These are phyloP conservation scores for Cryptophagus acutangulus DNA, from an alignment of 2,888 invertebrate genomes.

Conservation along the genomic window DNA sequence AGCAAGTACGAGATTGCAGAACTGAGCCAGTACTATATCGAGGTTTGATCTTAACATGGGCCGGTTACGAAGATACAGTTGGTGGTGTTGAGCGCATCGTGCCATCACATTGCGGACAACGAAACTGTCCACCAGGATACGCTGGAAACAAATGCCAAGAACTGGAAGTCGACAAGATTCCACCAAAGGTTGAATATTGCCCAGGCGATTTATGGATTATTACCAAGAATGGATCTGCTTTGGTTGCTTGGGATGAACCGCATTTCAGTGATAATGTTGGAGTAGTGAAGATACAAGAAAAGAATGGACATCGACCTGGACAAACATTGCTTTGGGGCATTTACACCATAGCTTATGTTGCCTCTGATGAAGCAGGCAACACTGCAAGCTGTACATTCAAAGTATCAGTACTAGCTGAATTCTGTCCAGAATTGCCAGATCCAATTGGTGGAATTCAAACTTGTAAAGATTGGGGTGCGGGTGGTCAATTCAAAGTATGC, in stretches of 20 bases:
- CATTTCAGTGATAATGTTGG: conserved; percentile 86
- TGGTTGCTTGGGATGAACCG: conserved; percentile 89
- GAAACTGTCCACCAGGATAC: conserved; percentile 83
- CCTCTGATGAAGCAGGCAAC: conserved; percentile 87
- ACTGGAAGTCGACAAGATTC: conserved; percentile 54
- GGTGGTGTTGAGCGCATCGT: conserved; percentile 89
- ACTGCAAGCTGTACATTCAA: conserved; percentile 88
- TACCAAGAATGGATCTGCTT: conserved; percentile 84
- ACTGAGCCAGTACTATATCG: conserved; percentile 87
- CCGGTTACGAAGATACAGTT: conserved; percentile 82
- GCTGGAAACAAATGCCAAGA: conserved; percentile 81
- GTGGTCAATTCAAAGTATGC: conserved; percentile 92
- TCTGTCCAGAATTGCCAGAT: conserved; percentile 83
- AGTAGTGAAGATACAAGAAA: conserved; percentile 72
- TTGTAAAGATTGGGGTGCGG: conserved; percentile 95
- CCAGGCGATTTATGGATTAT: conserved; percentile 94
- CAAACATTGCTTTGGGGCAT: conserved; percentile 85
- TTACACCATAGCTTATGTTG: conserved; percentile 92
- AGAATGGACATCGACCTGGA: conserved; percentile 81
- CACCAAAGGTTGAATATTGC: conserved; percentile 84
- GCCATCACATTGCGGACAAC: conserved; percentile 87
- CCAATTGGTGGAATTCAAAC: conserved; percentile 88
- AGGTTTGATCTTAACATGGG: conserved; percentile 84
- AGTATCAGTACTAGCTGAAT: conserved; percentile 83
- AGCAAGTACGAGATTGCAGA: conserved; percentile 88